Base-by-base conservation (phyloP, 2,888 invertebrate genomes). In the Gandaritis pyraliata region DNA sequence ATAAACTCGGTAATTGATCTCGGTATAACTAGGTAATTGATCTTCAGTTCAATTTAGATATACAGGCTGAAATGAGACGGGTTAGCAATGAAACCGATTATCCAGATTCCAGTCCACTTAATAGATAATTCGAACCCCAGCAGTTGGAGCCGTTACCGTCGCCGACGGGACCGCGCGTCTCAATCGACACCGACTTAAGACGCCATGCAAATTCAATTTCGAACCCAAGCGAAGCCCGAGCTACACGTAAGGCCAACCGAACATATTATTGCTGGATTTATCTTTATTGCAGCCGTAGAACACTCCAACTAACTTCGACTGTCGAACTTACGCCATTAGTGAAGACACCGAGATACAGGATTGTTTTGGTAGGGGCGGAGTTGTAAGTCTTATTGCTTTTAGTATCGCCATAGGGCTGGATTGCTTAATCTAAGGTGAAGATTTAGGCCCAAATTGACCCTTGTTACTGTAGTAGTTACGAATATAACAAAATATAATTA, bases 241-340 rank as follows among this genome's bases (percentile, higher is more conserved):
- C 84, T 82, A 83, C 87, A 90, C 88, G 84, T 90, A 89, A 90
- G 90, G 88, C 88, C 86, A 87, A 84, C 87, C 83, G 86, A 86
- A 90, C 90, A 89, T 91, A 89, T 92, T 92, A 92, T 92, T 89
- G 89, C 87, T 88, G 91, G 92, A 92, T 91, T 92, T 92, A 92
- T 92, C 89, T 92, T 92, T 91, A 92, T 91, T 90, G 91, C 90
- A 84, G 86, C 86, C 83, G 88, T 90, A 88, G 88, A 91, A 87
- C 90, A 90, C 88, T 90, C 87, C 82, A 90, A 90, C 87, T 90
- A 90, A 92, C 86, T 90, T 91, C 89, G 90, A 87, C 89, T 90
- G 92, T 90, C 91, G 90, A 92, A 91, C 85, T 92, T 92, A 80
- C 82, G 88, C 92, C 90, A 91, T 92, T 92, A 92, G 90, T 82